Conservation (phyloP, 2,888 invertebrate species). For the Coenonympha arcania region DNA sequence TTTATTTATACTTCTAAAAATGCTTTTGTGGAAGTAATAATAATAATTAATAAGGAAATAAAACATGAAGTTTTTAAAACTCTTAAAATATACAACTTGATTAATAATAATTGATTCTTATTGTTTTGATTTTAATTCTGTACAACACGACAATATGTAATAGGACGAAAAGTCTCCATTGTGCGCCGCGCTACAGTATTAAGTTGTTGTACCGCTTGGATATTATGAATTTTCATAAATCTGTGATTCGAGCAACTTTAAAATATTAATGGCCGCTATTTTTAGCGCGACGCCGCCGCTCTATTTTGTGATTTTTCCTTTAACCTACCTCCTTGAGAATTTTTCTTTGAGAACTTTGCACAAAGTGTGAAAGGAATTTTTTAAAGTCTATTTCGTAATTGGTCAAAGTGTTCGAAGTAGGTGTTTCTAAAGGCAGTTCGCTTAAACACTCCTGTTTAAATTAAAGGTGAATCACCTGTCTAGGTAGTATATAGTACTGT, state of each 20-base stretch:
- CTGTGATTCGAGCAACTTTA: conserved; percentile 15
- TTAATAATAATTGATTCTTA: no score
- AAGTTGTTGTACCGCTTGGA: background rate
- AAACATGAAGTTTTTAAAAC: no score
- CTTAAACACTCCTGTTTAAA: background rate
- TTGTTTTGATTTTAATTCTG: background rate
- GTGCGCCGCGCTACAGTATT: background rate
- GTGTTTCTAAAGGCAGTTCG: background rate
- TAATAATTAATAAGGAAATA: no score
- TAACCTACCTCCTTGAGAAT: background rate
- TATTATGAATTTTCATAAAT: conserved; percentile 14
- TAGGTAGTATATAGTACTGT: background rate
- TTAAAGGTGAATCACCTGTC: background rate
- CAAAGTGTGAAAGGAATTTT: conserved; percentile 11
- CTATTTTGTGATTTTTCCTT: conserved; percentile 9
- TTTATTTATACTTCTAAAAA: no score
- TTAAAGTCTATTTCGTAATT: conserved; percentile 8
- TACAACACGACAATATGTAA: background rate
- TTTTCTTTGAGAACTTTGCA: conserved; percentile 9
- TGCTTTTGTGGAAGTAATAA: no score
- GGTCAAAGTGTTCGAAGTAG: conserved; percentile 7
- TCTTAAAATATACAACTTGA: no score
- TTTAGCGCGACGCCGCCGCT: conserved; percentile 4
- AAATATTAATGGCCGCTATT: conserved; percentile 15
- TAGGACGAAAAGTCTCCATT: background rate